These are phyloP conservation scores for Parapristionchus giblindavisi DNA, from an alignment of 2,888 invertebrate genomes.

Conservation along the genomic window DNA sequence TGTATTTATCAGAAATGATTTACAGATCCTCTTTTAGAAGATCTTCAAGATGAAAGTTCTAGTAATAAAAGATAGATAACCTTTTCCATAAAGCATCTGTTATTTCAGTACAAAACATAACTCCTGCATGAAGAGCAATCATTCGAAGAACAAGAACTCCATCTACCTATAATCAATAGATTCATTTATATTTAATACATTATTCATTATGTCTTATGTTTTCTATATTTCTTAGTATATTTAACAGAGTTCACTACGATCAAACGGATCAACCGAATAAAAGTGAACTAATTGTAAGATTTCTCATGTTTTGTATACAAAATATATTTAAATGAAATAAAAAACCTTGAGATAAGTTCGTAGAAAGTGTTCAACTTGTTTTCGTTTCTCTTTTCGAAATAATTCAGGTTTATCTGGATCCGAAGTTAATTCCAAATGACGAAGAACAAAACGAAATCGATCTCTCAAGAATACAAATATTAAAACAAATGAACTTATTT, in stretches of 20 bases:
- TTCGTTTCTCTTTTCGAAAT: constrained; percentile 68
- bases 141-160: constrained; percentile 68
- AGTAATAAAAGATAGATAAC: constrained; percentile 13
- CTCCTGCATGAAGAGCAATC: constrained; percentile 69
- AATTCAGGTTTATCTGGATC: constrained; percentile 68
- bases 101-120: constrained; percentile 69
- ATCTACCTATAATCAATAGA: constrained; percentile 58
- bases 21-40: constrained; percentile 5
- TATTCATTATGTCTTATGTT: too few relatives aligned
- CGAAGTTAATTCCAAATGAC: constrained; percentile 67
- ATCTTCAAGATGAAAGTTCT: background rate
- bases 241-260: too few relatives aligned
- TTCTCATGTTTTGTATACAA: too few relatives aligned
- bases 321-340: too few relatives aligned
- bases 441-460: constrained; percentile 68
- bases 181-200: background rate
- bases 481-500: background rate
- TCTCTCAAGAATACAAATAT: constrained; percentile 49
- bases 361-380: constrained; percentile 69
- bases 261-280: too few relatives aligned
- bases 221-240: background rate
- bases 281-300: too few relatives aligned
- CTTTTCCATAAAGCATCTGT: constrained; percentile 67
- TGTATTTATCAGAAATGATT: background rate
- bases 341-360: constrained; percentile 65